Evolutionary conservation across 1,140 invertebrate species (phyloP).

Genomic region (Nixonia krombeini): DNA sequence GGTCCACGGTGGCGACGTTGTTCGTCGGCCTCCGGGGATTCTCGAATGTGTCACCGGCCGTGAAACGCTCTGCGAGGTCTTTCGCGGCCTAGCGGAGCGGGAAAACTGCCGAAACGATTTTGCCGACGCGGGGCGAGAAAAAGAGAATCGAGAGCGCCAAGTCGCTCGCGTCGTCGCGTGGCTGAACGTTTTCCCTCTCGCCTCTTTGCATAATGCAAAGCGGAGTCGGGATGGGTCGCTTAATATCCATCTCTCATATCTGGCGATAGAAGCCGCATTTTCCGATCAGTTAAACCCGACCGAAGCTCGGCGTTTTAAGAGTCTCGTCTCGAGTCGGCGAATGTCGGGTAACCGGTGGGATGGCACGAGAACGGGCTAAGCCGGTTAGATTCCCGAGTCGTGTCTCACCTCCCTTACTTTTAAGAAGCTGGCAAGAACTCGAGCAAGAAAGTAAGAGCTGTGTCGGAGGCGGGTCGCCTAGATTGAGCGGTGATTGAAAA

Average conservation of each 20-base stretch:
- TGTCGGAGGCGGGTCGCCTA: constrained; percentile 45
- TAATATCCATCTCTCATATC: constrained; percentile 59
- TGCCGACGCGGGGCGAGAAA: no score
- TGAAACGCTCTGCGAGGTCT: no score
- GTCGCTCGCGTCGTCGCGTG: no score
- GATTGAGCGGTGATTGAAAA: constrained; percentile 70
- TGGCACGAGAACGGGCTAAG: constrained; percentile 14
- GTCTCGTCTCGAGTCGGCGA: constrained; percentile 12
- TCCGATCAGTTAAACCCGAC: constrained; percentile 65
- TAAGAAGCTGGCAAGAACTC: constrained; percentile 24
- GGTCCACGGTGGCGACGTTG: no score
- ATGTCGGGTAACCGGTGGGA: constrained; percentile 26
- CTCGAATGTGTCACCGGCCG: no score
- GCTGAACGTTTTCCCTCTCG: not conserved
- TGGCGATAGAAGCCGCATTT: constrained; percentile 58
- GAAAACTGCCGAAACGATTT: no score
- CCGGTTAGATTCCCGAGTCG: constrained; percentile 7
- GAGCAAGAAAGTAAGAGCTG: constrained; percentile 24
- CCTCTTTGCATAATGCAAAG: constrained; percentile 35
- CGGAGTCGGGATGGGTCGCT: constrained; percentile 26
- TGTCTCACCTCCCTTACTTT: constrained; percentile 22
- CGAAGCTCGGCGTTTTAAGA: constrained; percentile 54
- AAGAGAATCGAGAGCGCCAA: no score
- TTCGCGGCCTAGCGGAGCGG: no score
- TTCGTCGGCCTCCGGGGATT: no score